Conservation (phyloP, 2,797 vertebrate genomes). For the Scarus forsteni region DNA sequence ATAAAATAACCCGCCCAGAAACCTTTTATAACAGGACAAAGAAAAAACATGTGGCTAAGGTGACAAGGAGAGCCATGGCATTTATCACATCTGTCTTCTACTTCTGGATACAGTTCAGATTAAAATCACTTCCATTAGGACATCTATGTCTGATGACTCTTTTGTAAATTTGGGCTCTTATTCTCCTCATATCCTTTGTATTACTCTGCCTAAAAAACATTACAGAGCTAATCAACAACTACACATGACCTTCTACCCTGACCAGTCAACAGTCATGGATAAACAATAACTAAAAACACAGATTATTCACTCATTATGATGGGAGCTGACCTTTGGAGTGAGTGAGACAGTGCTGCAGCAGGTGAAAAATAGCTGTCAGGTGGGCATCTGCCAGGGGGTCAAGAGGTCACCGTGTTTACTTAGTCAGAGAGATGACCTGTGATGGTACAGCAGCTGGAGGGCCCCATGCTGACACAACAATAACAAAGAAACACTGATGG, state of each 20-base stretch:
- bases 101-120: too few species aligned
- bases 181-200: too few species aligned
- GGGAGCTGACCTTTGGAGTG: conserved; percentile 29
- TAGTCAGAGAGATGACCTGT: conserved; percentile 53
- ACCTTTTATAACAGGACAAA: too few species aligned
- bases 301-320: conserved; percentile 5
- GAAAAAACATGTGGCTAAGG: too few species aligned
- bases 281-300: not conserved
- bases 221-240: conserved; percentile 4
- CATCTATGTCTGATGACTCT: too few species aligned
- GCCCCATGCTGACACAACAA: conserved; percentile 44
- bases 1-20: too few species aligned
- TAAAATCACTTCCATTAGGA: too few species aligned
- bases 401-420: conserved; percentile 48
- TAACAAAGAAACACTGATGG: conserved; percentile 46
- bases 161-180: too few species aligned
- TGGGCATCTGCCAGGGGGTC: conserved; percentile 49
- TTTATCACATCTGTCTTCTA: too few species aligned
- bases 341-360: conserved; percentile 37
- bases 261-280: not conserved
- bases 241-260: not conserved
- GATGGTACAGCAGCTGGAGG: conserved; percentile 51
- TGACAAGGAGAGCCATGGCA: too few species aligned
- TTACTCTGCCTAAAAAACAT: not conserved
- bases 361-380: conserved; percentile 39